Base-by-base conservation (phyloP, 2,797 vertebrate genomes). In the Rhodeus uyekii region DNA sequence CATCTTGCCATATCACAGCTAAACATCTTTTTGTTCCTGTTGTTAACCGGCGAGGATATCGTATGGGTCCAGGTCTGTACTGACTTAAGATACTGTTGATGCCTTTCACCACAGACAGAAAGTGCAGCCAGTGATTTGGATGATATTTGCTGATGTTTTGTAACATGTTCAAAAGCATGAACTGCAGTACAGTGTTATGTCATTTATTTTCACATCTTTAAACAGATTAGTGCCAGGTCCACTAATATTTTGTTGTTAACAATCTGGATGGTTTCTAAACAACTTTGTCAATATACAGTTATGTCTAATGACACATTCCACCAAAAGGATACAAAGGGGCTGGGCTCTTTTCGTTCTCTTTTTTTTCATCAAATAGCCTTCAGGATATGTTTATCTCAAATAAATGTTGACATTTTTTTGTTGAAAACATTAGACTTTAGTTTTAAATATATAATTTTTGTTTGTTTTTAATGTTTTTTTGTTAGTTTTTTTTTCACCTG, bases 1-100 rank as follows among this genome's bases (percentile, higher is more conserved):
- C 44, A 78, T 76, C 58, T 63, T 74, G 83, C 83, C 63, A 83
- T 76, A 86, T 86, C 76, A 84, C 36, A 83, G 39, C 50, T 74
- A 38, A 82, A 82, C 73, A 68, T 75, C 63, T 67, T 82, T 82
- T 82, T 82, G 80, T 76, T 82, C 73, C 63, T 60, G 73, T 63
- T 53, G 61, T 82, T 73, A 82, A 19, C 46, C 39, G 6, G 38
- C 46, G 60, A 67, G 29, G 16, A 63, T 44, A 64, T 74, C 71
- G 53, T 68, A 68, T 68, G 48, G 9, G 50, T 82, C 36, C 61
- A 68, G 39, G n/a, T 73, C 67, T 80, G 48, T 80, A 80, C 65
- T 68, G 44, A 64, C 58, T 60, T 12, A 48, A 72, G 68, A 22
- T 50, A 16, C 69, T 38, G 55, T 36, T 48, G 22, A 14, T 48